Evolutionary conservation across 2,888 invertebrate species (phyloP).

Genomic region (Cephalotes varians): DNA sequence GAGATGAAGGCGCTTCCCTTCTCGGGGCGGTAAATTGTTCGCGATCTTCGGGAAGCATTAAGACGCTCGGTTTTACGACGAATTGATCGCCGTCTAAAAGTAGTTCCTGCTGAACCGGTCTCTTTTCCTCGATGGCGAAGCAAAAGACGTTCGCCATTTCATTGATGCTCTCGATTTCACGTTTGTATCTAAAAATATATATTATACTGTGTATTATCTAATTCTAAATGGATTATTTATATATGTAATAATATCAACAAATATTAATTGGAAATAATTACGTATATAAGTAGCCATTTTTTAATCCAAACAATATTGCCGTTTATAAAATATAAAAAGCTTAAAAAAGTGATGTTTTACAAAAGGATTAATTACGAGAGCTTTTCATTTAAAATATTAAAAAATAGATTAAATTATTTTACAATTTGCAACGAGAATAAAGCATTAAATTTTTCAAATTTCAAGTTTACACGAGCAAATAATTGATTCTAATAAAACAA

Average conservation of each 20-base stretch:
- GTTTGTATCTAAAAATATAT: constrained; percentile 79
- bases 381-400: neutral
- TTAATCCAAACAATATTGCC: neutral
- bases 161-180: constrained; percentile 84
- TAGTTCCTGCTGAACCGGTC: constrained; percentile 86
- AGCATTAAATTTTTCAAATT: neutral
- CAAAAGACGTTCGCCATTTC: constrained; percentile 77
- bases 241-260: neutral
- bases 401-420: neutral
- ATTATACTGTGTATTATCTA: neutral
- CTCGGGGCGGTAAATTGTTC: constrained; percentile 23
- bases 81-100: constrained; percentile 87
- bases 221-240: neutral
- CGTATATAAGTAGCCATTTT: neutral
- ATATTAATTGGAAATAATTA: constrained; percentile 1
- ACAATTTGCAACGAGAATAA: neutral
- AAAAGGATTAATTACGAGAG: neutral
- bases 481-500: neutral
- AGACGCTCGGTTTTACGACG: constrained; percentile 86
- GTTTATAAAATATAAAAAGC: neutral
- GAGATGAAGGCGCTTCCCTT: constrained; percentile 59
- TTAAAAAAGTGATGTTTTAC: neutral
- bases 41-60: constrained; percentile 76
- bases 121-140: constrained; percentile 86
- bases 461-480: neutral